These are phyloP conservation scores for Dendrolimus houi DNA, from an alignment of 2,888 invertebrate species.

Conservation along the genomic window DNA sequence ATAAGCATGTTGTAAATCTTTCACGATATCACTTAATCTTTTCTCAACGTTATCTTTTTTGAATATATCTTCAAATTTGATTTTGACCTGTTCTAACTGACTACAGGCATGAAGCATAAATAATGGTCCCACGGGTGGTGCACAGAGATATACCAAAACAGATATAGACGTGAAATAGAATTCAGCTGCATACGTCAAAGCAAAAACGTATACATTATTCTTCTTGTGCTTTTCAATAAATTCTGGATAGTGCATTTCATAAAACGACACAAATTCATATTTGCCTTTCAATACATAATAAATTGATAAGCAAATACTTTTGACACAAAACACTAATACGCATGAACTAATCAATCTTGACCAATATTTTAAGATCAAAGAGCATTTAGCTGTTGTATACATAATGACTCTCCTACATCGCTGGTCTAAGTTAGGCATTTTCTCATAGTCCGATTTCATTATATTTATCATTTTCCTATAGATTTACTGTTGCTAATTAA, in stretches of 20 bases:
- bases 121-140: background rate
- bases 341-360: background rate
- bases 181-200: background rate
- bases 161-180: background rate
- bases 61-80: background rate
- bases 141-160: background rate
- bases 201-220: background rate
- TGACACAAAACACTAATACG: background rate
- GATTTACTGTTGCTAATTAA: background rate
- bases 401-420: background rate
- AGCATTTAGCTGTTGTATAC: background rate
- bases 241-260: background rate
- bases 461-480: background rate
- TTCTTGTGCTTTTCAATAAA: background rate
- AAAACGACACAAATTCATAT: background rate
- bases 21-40: background rate
- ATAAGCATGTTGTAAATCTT: constrained; percentile 1
- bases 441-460: background rate
- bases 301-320: background rate
- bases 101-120: constrained; percentile 1
- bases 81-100: background rate
- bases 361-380: constrained; percentile 2
- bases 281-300: background rate
- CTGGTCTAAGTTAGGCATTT: background rate
- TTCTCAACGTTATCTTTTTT: background rate